These are phyloP conservation scores for Chrosomus eos DNA, from an alignment of 2,797 vertebrate genomes.

Conservation along the genomic window DNA sequence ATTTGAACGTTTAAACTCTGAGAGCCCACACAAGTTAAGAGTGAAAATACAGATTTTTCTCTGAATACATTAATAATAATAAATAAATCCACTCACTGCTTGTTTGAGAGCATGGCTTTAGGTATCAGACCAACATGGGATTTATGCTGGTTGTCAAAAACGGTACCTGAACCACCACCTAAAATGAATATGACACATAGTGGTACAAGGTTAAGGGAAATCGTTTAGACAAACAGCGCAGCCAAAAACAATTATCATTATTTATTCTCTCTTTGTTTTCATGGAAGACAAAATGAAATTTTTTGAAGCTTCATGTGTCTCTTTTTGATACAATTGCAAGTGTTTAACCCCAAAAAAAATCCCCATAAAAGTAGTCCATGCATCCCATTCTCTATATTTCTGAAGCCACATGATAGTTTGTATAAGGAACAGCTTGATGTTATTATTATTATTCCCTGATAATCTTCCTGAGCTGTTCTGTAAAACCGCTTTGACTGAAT, in stretches of 20 bases:
- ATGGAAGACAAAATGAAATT: neutral
- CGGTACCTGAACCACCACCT: slow-evolving; percentile 5
- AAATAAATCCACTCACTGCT: neutral
- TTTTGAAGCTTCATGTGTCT: neutral
- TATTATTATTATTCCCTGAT: neutral
- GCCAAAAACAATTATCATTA: neutral
- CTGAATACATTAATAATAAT: slow-evolving; percentile 1
- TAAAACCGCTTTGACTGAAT: no score
- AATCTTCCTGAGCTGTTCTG: no score
- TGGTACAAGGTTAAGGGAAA: neutral
- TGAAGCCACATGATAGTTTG: neutral
- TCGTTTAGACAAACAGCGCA: neutral
- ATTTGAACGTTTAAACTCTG: neutral
- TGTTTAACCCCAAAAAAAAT: neutral
- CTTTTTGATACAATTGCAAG: neutral
- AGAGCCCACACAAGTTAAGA: neutral
- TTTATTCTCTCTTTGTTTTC: neutral
- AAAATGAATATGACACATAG: neutral
- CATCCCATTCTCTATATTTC: neutral
- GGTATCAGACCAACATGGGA: slow-evolving; percentile 5
- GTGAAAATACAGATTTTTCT: neutral
- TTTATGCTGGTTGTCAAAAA: slow-evolving; percentile 19
- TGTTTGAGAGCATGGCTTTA: slow-evolving; percentile 3
- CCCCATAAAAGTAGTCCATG: neutral
- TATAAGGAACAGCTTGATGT: neutral